A percentile compares a stretch with the other conserved stretches of the same genome.
These are phyloP conservation scores for Brachystomella parvula DNA, from an alignment of 1,140 invertebrate genomes.

Conservation along the genomic window DNA sequence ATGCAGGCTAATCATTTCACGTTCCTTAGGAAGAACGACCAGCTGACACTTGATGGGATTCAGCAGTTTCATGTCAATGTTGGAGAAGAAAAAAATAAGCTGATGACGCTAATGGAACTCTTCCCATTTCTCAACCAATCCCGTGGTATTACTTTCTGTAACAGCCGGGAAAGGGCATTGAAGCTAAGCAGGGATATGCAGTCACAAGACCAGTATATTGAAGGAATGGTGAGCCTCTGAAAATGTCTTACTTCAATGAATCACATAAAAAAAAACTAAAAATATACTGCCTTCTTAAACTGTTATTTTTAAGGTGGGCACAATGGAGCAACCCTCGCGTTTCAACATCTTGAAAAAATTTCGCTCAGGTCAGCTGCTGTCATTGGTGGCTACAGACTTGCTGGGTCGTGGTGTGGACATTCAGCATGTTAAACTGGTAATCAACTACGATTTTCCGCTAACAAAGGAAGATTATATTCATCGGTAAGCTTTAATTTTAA, in stretches of 20 bases:
- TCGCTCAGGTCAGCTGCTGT: background rate
- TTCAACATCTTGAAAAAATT: background rate
- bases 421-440: constrained; percentile 7
- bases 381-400: background rate
- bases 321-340: background rate
- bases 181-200: background rate
- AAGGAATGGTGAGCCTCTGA: background rate
- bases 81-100: background rate
- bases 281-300: background rate
- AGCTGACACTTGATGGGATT: constrained; percentile 27
- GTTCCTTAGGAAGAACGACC: background rate
- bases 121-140: background rate
- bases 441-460: constrained; percentile 14
- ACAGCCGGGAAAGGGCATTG: background rate
- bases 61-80: constrained; percentile 18
- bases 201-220: background rate
- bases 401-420: constrained; percentile 11
- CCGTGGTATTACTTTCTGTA: background rate
- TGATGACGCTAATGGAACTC: constrained; percentile 14
- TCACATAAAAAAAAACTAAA: background rate
- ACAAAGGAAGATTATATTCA: constrained; percentile 15
- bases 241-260: background rate
- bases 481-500: constrained; percentile 10
- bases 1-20: constrained; percentile 9
- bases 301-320: background rate